These are phyloP conservation scores for Yoshiicerus persimilis DNA, from an alignment of 1,140 invertebrate genomes.

Conservation along the genomic window DNA sequence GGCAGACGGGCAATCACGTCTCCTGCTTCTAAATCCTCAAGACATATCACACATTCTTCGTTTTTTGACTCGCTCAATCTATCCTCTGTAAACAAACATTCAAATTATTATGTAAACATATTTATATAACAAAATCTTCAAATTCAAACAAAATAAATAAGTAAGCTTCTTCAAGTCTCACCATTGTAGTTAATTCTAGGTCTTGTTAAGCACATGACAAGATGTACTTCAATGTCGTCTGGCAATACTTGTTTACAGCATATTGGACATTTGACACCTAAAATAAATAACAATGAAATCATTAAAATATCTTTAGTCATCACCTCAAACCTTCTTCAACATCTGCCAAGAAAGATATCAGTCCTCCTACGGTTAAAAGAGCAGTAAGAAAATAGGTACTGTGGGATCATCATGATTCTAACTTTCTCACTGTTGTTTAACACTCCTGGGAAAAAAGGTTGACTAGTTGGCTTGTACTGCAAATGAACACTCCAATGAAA, in stretches of 20 bases:
- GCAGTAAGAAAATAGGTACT: too few relatives aligned
- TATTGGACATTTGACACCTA: conserved; percentile 95
- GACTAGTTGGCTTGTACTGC: too few relatives aligned
- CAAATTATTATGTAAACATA: too few relatives aligned
- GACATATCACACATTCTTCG: conserved; percentile 97
- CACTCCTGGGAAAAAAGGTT: too few relatives aligned
- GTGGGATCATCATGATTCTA: too few relatives aligned
- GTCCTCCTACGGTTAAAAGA: too few relatives aligned
- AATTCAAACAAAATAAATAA: conserved; percentile 25
- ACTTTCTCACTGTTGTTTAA: too few relatives aligned
- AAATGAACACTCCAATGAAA: too few relatives aligned
- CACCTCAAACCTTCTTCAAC: too few relatives aligned
- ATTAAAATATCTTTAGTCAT: too few relatives aligned
- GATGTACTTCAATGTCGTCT: conserved; percentile 97
- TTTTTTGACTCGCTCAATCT: conserved; percentile 87
- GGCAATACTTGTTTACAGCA: conserved; percentile 97
- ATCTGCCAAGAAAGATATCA: too few relatives aligned
- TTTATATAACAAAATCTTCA: background rate
- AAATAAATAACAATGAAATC: conserved; percentile 56
- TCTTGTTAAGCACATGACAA: conserved; percentile 98
- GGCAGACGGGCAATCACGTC: conserved; percentile 96
- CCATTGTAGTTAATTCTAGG: conserved; percentile 97
- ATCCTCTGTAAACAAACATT: conserved; percentile 77
- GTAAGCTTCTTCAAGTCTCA: too few relatives aligned
- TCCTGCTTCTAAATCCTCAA: conserved; percentile 91